phyloP scores from a whole-genome alignment of 2,888 invertebrate genomes.

The Caenorhabditis uteleia region DNA sequence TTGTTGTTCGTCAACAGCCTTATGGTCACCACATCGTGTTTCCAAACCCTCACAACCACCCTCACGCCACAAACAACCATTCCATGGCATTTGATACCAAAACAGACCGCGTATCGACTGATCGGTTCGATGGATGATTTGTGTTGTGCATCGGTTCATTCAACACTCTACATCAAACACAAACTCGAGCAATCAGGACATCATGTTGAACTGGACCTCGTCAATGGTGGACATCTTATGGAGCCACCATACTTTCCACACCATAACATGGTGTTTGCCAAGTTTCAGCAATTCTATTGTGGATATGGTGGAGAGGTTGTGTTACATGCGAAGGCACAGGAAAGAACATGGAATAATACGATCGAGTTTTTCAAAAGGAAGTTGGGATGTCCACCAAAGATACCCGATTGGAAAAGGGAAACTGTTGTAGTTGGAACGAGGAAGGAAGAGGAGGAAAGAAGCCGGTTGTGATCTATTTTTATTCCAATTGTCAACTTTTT shows the following conservation, averaged over 20 bases:
- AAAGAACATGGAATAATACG: conserved; percentile 34
- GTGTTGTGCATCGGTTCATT: conserved; percentile 32
- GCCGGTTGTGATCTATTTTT: conserved; percentile 7
- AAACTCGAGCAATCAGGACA: conserved; percentile 33
- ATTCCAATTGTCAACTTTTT: background rate
- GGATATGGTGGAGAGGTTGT: conserved; percentile 47
- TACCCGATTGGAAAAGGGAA: conserved; percentile 23
- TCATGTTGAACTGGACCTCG: conserved; percentile 37
- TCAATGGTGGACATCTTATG: conserved; percentile 48
- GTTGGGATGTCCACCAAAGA: conserved; percentile 20
- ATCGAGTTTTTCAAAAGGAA: conserved; percentile 37
- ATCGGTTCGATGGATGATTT: conserved; percentile 44
- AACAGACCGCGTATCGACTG: conserved; percentile 24
- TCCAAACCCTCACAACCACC: conserved; percentile 15
- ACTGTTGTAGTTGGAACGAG: conserved; percentile 3
- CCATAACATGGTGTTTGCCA: conserved; percentile 41
- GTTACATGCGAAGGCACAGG: conserved; percentile 38
- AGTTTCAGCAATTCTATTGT: conserved; percentile 39
- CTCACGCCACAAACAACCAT: conserved; percentile 16
- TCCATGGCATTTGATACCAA: conserved; percentile 30
- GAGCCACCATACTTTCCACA: conserved; percentile 48
- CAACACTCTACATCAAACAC: conserved; percentile 15
- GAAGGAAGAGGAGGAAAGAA: conserved; percentile 7
- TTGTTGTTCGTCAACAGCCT: conserved; percentile 31
- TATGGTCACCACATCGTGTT: conserved; percentile 11